Base-by-base conservation (phyloP, 2,113 vertebrate genomes). In the Parotia lawesii region DNA sequence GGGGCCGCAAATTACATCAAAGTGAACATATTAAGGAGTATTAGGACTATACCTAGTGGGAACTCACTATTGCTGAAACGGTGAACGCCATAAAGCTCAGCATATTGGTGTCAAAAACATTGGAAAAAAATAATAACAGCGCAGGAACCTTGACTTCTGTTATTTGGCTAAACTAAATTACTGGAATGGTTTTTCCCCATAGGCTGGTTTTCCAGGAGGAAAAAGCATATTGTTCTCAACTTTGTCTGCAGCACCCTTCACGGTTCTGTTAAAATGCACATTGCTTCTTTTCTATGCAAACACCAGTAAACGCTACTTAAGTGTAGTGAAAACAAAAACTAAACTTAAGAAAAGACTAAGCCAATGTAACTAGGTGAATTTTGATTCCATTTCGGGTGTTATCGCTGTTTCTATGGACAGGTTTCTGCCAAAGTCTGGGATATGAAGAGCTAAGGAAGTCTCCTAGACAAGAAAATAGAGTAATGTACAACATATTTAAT, bases 21-120 rank as follows among this genome's bases (percentile, higher is more conserved):
- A 99, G 99, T 99, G 99, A 99, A 99, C 99, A 99, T 99, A 99
- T 99, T 99, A 99, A 99, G 99, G 99, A 99, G 99, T 98, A 99
- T 99, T 99, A 99, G 96, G 98, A 98, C 98, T 99, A 97, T 98
- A 98, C 98, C 99, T 98, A 99, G 99, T 99, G 98, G 98, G 97
- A 98, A 97, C 98, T 98, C 97, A 84, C 97, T 95, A 89, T 96
- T 97, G 95, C 94, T 96, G 98, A 92, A 98, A 96, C 71, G 74
- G 93, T 75, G 97, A 91, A 89, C 96, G 98, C 97, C 94, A 93
- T 97, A 97, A 97, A 98, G 96, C 97, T 97, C 98, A 96, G 97
- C 97, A 97, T 98, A 96, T 66, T 94, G 97, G 98, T 99, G 99
- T 98, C 99, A 98, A 96, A 98, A 98, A 97, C 98, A 98, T 98